Base-by-base conservation (phyloP, 2,888 invertebrate species). In the Amorpha juglandis region DNA sequence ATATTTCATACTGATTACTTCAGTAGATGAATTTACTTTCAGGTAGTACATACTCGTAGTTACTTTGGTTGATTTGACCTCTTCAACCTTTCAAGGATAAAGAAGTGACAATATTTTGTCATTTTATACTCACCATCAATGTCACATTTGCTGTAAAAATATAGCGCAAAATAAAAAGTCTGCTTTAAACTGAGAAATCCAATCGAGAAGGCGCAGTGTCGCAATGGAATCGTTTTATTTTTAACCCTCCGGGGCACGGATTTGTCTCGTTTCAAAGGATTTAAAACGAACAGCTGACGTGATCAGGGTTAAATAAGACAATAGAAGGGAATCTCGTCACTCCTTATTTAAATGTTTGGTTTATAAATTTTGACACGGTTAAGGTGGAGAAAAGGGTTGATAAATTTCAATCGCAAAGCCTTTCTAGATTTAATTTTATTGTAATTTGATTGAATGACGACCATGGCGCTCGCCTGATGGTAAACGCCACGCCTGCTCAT, bases 201-300 rank as follows among this genome's bases (percentile, higher is more conserved):
- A 58, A 58, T 58, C 58, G 58, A 35, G 19, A 42, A 38, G 42
- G 6, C 42, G 42, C 38, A 38, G 55, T 19, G 38, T 42, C 38
- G 16, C 58, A 38, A 19, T 1, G 42, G 16, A 58, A 42, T 42
- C 58, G 38, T 58, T 58, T 58, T 58, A 58, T 58, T 58, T 58
- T 58, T 50, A 19, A 58, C 16, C 42, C 11, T 11, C 19, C 11
- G 58, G 9, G 58, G 19, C 12, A 42, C 19, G 42, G 58, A 58
- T 58, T 58, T 58, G 58, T 42, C 58, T 58, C 19, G 12, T 42
- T 42, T 38, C 42, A 38, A 58, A 38, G 58, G 58, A 58, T 58
- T 58, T 58, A 58, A 38, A 58, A 9, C 42, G 58, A 38, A 58
- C 58, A 58, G 38, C 58, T 58, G 58, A 19, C 58, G 58, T 42